Evolutionary conservation across 1,140 invertebrate genomes (phyloP), one percentile per base, ranked within the genome.

Genomic region (Dysdera silvatica): DNA sequence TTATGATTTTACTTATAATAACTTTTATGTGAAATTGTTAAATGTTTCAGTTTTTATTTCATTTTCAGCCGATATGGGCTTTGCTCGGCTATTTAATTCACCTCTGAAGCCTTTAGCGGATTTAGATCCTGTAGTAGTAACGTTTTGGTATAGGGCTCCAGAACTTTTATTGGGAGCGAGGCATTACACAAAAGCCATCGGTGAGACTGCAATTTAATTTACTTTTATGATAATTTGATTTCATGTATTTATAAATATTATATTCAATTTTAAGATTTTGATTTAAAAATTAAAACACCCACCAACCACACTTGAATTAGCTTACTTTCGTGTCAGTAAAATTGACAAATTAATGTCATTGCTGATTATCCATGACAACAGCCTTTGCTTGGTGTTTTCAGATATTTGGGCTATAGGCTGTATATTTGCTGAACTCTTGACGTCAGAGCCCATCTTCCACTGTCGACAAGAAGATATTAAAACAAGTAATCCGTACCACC

Each of bases 381-480:
- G n/a, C n/a, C n/a, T n/a, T n/a, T n/a, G n/a, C n/a, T n/a, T n/a
- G n/a, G n/a, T 26, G n/a, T 29, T 48, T 28, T 37, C 32, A 89
- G 96, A 99, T 81, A 99, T 99, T 69, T 99, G 97, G 97, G 97
- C 97, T 1, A 99, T 99, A 76, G 97, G 97, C 12, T 99, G 97
- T 78, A 99, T 99, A 76, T 99, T 99, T 83, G 94, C 94, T 14
- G 94, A 98, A 75, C 76, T 98, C 12, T 78, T 97, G 58, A 96
- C 93, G 8, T 97, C 94, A 1, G 97, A 99, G 79, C 97, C 97
- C 23, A 98, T 99, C 75, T 99, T 99, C 76, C 95, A 99, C 75
- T 99, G 97, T 80, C 84, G 95, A 43, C 96, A 99, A 81, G 97
- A 99, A 79, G 96, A 99, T 75, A 99, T 99, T 61, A 99, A 99